phyloP scores from a whole-genome alignment of 2,797 vertebrate genomes.

The Sciurus carolinensis region DNA sequence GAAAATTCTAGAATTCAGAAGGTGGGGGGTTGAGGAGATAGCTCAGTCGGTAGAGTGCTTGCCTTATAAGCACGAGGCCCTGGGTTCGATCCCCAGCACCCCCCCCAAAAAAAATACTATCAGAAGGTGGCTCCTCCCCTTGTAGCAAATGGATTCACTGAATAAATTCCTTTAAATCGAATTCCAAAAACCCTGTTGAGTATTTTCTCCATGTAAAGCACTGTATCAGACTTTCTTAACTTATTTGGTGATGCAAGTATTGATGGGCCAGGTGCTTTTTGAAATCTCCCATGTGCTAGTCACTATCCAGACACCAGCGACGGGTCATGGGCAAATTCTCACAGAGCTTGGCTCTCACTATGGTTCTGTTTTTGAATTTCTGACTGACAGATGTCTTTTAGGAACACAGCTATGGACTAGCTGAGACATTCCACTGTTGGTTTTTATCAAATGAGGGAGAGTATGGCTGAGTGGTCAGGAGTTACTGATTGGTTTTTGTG shows the following conservation, averaged over 20 bases:
- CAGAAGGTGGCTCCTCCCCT: background rate
- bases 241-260: background rate
- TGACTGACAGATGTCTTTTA: slow-evolving; percentile 22
- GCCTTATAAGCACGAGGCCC: no score
- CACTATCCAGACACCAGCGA: background rate
- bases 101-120: background rate
- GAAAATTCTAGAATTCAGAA: background rate
- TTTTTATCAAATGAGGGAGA: background rate
- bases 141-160: slow-evolving; percentile 8
- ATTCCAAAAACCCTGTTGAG: background rate
- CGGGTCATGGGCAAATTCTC: background rate
- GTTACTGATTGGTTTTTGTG: background rate
- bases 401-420: background rate
- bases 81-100: no score
- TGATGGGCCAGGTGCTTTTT: background rate
- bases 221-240: background rate
- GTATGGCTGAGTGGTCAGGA: background rate
- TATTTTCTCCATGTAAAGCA: slow-evolving; percentile 2
- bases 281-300: background rate
- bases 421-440: background rate
- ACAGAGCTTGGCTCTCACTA: background rate
- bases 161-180: slow-evolving; percentile 40
- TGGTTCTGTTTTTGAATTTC: slow-evolving; percentile 17
- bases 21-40: background rate
- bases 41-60: no score